Evolutionary conservation across 92 coral and sea anemone species (phyloP), one percentile per base, ranked within the genome.

Genomic region (Pocillopora grandis): DNA sequence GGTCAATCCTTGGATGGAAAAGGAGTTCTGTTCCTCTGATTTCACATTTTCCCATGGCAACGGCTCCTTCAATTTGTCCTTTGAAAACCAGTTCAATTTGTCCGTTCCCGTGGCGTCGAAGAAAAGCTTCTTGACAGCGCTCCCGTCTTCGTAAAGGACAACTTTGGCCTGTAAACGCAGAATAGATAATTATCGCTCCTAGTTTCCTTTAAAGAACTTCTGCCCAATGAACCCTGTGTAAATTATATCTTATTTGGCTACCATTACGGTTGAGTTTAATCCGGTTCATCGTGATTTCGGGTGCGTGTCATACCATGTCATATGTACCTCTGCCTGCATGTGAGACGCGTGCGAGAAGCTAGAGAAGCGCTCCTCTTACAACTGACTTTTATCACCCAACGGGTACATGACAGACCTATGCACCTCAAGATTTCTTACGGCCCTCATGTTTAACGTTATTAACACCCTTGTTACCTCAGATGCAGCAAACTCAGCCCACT

Each of bases 1-100:
- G 15, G 0, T 0, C 0, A 1, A 20, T 9, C 57, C 76, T 12
- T 18, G 16, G 60, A 89, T 82, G 70, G 83, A 21, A 69, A 92
- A 89, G 85, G 12, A 17, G 80, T 92, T 92, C 2, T 59, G 75
- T 17, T 89, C 83, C 76, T 59, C 72, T 5, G 85, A n/a, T 18
- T 33, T 15, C 9, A 89, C 76, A 60, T 89, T 91, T 15, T 27
- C 19, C 95, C 95, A 92, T 12, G 93, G 89, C 19, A 74, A 21
- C 27, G 75, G 57, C 13, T 70, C 63, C 7, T 7, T 52, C 67
- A 91, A 61, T 14, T 83, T 88, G 9, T 62, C 63, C 19, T 17
- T 2, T 16, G 49, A 16, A 20, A 83, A 92, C 93, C 92, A 92
- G 85, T 84, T 84, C 61, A 18, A 59, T 33, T 83, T 92, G 89